Evolutionary conservation across 2,113 vertebrate genomes (phyloP), one percentile per base, ranked within the genome.

Genomic region (Eira barbara): DNA sequence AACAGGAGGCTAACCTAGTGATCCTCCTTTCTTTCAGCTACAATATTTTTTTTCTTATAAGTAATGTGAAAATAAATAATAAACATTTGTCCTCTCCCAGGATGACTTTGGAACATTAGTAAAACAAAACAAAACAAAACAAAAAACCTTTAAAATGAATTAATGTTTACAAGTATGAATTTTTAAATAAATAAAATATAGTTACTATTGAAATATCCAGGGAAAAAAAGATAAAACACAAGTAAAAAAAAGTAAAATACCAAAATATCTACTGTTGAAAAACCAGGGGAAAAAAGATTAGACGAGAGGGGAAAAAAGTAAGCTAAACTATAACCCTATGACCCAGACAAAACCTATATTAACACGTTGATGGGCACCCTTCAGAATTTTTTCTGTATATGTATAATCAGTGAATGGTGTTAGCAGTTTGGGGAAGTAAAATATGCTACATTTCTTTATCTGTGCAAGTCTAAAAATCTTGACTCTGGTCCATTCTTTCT

Each of bases 151-250:
- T 52, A 49, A 61, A 90, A 80, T 25, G 23, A 11, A 91, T 7
- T 55, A 25, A 65, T 79, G 92, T 61, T 67, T 34, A 36, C 78
- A 82, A 57, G 17, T n/a, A 86, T 65, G 4, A 81, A n/a, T 79
- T 91, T 88, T 81, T 21, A 89, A 91, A 67, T 59, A 52, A 85
- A 63, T 36, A 82, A 92, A 92, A 94, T 73, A 71, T 25, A 80
- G 3, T 69, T 27, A 67, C 11, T 63, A 2, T 88, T 69, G 20
- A 89, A 76, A 61, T 7, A 59, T 45, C 4, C 4, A 31, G 45
- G 7, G 12, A 67, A 39, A 31, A 31, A 65, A 88, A 55, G 6
- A 45, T 27, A 25, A 31, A n/a, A 89, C 29, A 92, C 5, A 78
- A 88, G 57, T 69, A 59, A 89, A 89, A 59, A 59, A 59, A 1